Evolutionary conservation across 2,113 vertebrate species (phyloP).

Genomic region (Psilopsiagon aurifrons): DNA sequence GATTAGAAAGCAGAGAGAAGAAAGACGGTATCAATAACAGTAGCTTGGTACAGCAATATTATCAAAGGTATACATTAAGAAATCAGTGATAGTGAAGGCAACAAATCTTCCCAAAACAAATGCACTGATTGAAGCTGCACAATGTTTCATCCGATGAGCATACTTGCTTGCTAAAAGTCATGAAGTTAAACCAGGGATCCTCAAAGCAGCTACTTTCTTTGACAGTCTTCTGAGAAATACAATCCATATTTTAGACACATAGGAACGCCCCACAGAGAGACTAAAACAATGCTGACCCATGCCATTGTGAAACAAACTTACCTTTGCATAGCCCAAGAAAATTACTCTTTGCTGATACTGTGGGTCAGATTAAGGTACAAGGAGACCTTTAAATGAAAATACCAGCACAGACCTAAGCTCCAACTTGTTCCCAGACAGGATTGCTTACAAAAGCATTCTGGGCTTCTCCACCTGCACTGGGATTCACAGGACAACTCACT

Average conservation of each 20-base stretch:
- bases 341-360: background rate
- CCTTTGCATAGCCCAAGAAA: background rate
- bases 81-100: background rate
- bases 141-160: background rate
- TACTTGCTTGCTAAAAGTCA: background rate
- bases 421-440: background rate
- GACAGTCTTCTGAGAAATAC: background rate
- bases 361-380: background rate
- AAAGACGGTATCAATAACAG: background rate
- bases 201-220: background rate
- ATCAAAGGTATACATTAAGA: background rate
- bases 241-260: background rate
- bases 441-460: background rate
- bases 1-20: background rate
- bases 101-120: background rate
- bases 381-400: background rate
- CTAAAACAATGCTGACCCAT: background rate
- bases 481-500: background rate
- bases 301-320: background rate
- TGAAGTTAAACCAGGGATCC: background rate
- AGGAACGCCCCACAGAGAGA: background rate
- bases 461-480: background rate
- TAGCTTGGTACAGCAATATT: background rate
- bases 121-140: background rate
- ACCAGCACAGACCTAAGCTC: background rate